Evolutionary conservation across 2,888 invertebrate species (phyloP), one percentile per base, ranked within the genome.

Genomic region (Meiosimyza platycephala): DNA sequence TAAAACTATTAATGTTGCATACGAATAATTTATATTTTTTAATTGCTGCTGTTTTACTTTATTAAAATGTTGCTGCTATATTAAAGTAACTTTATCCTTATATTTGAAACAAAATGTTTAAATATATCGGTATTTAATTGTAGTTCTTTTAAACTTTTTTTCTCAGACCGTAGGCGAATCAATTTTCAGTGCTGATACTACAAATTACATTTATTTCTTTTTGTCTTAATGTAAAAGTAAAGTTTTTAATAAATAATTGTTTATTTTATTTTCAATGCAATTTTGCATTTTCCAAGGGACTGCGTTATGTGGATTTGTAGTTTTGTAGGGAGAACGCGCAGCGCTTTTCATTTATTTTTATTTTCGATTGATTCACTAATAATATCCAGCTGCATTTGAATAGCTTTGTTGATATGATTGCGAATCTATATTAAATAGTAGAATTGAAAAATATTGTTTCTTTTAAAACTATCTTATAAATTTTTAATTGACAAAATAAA

Each of bases 351-450:
- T 40, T 40, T 78, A 67, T 63, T 76, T 47, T 72, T 72, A 57
- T 63, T 76, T 67, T 73, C 40, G 28, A 28, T 28, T 54, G 15
- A 63, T 13, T 65, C 71, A 75, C 74, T 85, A 87, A 79, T 87
- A 87, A 79, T 87, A 87, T 76, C 85, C 86, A 77, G 86, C 83
- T 76, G 87, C 82, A 77, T 85, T 87, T 60, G 86, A 83, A 79
- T 87, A 87, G 77, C 83, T 84, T 76, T 86, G 87, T 75, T 86
- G 84, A 79, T 87, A 87, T 72, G 85, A 79, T 79, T 87, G 87
- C 65, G 87, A 82, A 82, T 86, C 86, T 86, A 69, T 70, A 60
- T 70, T 50, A 52, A 62, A 63, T 54, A 22, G 59, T 70, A 11
- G 65, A 51, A 55, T 16, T 54, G 47, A 64, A 67, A 16, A 54